A percentile compares a stretch with the other conserved stretches of the same genome.
These are phyloP conservation scores for Apodemus agrarius DNA, from an alignment of 2,797 vertebrate species.

Conservation along the genomic window DNA sequence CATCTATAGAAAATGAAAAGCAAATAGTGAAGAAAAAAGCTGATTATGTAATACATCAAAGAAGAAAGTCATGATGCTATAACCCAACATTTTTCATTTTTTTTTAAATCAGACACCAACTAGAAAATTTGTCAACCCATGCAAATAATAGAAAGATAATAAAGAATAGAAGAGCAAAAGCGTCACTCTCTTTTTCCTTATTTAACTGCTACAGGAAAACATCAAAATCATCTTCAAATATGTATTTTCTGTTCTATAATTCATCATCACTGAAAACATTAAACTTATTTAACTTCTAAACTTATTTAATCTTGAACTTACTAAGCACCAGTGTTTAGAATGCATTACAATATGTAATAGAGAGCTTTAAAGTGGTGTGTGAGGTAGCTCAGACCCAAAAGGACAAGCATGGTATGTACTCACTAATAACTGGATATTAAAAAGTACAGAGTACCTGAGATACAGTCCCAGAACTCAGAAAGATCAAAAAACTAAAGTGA, in stretches of 20 bases:
- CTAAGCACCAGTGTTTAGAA: neutral
- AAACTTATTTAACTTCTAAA: neutral
- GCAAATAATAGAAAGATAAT: slow-evolving; percentile 55
- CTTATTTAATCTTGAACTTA: neutral
- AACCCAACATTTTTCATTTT: neutral
- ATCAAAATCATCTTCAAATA: slow-evolving; percentile 33
- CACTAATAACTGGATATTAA: no score
- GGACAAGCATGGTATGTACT: no score
- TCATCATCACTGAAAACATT: neutral
- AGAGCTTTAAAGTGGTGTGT: neutral
- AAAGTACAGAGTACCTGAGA: no score
- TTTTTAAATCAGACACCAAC: slow-evolving; percentile 8
- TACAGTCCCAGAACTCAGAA: no score
- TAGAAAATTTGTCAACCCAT: slow-evolving; percentile 48
- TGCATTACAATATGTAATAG: neutral
- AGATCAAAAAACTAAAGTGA: neutral
- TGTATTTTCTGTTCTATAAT: neutral
- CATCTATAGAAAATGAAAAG: slow-evolving; percentile 37
- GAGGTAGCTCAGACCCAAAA: no score
- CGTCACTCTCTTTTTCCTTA: neutral
- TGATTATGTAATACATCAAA: slow-evolving; percentile 21
- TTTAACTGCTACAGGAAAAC: neutral
- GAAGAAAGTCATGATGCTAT: slow-evolving; percentile 56
- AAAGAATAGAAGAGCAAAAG: neutral
- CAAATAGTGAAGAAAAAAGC: slow-evolving; percentile 58